These are phyloP conservation scores for Musca domestica DNA, from an alignment of 1,140 invertebrate genomes.

Conservation along the genomic window DNA sequence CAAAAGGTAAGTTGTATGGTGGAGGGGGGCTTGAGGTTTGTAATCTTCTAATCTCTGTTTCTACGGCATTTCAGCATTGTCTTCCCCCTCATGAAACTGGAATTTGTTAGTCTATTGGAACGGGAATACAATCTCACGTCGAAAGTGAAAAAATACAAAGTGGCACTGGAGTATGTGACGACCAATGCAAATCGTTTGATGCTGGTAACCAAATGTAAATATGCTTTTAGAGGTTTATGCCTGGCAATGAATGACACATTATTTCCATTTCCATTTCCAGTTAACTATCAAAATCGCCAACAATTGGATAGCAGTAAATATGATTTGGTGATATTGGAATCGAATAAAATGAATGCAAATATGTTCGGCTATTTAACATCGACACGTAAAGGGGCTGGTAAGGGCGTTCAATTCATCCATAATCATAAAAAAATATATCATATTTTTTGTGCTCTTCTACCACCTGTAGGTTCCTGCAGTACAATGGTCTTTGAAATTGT, in stretches of 20 bases:
- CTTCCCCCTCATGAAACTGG: conserved; percentile 43
- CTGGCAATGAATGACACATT: neutral
- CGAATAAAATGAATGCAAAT: conserved; percentile 1
- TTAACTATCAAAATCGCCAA: neutral
- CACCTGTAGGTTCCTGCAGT: conserved; percentile 4
- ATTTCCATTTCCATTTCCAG: neutral
- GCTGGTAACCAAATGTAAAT: conserved; percentile 33
- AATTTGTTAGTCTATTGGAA: conserved; percentile 38
- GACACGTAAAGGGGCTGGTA: conserved; percentile 29
- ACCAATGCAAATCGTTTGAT: conserved; percentile 26
- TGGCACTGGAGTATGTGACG: conserved; percentile 20
- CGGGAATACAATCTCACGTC: conserved; percentile 29
- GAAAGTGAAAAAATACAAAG: conserved; percentile 23
- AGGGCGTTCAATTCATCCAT: neutral
- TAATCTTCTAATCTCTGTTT: no score
- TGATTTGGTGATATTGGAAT: conserved; percentile 35
- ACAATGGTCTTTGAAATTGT: conserved; percentile 24
- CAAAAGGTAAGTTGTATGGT: conserved; percentile 37
- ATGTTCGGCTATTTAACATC: conserved; percentile 34
- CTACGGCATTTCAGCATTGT: conserved; percentile 34
- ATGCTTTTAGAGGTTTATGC: neutral
- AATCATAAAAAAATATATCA: neutral
- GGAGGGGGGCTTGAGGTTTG: no score
- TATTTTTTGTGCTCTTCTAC: conserved; percentile 8
- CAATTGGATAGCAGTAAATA: conserved; percentile 15